Base-by-base conservation (phyloP, 2,888 invertebrate species). In the Eupithecia subumbrata region DNA sequence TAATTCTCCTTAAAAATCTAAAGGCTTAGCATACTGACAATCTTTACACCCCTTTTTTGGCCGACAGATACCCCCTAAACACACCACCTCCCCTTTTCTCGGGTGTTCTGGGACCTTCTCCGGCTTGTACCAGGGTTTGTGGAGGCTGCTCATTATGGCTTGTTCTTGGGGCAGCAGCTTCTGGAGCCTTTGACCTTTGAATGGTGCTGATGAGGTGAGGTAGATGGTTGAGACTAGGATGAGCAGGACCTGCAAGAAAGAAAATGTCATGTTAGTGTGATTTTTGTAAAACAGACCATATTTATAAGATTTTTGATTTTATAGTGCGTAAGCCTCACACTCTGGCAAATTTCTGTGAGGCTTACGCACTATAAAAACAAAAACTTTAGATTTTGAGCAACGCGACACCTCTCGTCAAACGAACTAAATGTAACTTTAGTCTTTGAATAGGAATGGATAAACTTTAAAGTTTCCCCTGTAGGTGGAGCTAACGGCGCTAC, bases 21-120 rank as follows among this genome's bases (percentile, higher is more conserved):
- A 73, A 12, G 87, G 89, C 0, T 84, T 76, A 4, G 85, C 80
- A 34, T 82, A 78, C 76, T 90, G 90, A 43, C 89, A 89, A 14
- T 84, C 87, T 22, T 85, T 82, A 75, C 88, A 89, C 0, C 73
- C 83, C 0, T 75, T 71, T 66, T 84, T 87, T 0, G 82, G 78
- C 43, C 78, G 85, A 71, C 90, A 90, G 0, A 87, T 64, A 0
- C 85, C 85, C 0, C 80, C 83, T 60, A 84, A 84, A 68, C 91
- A 91, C 1, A 81, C 77, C 37, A 84, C 85, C 60, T 92, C 90
- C 2, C 91, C 91, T 72, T 91, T 91, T 11, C 88, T 80, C 0
- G 91, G 90, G 67, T 82, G 84, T 43, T 86, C 82, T 1, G 85
- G 81, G 0, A 85, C 85, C 5, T 78, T 83, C n/a, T 88, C 86